Evolutionary conservation across 2,888 invertebrate species (phyloP).

Genomic region (Eupithecia pulchellata): DNA sequence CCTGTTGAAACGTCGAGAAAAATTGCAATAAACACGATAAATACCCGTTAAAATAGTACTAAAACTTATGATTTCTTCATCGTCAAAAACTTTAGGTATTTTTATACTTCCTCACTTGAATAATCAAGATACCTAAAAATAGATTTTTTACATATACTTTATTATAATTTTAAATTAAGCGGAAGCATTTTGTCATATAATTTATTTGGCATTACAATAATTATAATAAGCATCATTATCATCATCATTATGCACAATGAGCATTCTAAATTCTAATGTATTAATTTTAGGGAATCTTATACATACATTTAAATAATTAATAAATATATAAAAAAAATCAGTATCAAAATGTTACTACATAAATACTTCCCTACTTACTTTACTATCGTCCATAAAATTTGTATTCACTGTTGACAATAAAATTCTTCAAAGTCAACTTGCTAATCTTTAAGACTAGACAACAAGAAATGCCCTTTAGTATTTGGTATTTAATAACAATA

Average conservation of each 20-base stretch:
- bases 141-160: background rate
- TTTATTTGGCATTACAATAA: background rate
- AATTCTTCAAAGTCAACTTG: background rate
- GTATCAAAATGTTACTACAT: background rate
- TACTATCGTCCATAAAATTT: background rate
- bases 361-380: background rate
- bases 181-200: slow-evolving; percentile 13
- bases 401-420: background rate
- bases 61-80: background rate
- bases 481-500: no score
- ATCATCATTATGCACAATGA: background rate
- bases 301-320: background rate
- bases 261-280: background rate
- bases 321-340: background rate
- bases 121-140: background rate
- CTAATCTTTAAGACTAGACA: slow-evolving; percentile 3
- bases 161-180: background rate
- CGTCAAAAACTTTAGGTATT: background rate
- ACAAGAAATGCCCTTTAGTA: background rate
- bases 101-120: background rate
- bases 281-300: background rate
- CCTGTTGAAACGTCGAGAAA: no score
- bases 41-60: no score
- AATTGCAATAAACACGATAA: no score
- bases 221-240: background rate